phyloP scores from a whole-genome alignment of 2,113 vertebrate genomes.

The Oncorhynchus clarkii region DNA sequence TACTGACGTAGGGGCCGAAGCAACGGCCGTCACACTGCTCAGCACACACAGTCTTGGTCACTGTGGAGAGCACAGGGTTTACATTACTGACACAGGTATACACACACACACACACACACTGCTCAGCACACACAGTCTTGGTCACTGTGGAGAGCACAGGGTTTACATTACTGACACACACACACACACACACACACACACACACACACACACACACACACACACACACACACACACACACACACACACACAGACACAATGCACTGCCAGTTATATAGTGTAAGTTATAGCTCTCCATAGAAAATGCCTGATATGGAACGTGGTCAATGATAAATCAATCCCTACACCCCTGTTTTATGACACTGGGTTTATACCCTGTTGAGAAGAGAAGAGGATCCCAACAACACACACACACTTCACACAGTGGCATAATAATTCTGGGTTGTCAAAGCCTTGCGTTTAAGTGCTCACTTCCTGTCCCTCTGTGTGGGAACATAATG shows the following conservation, averaged over 20 bases:
- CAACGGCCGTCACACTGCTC: conserved; percentile 96
- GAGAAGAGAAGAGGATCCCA: not conserved
- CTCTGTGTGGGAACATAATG: conserved; percentile 47
- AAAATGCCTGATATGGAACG: not conserved
- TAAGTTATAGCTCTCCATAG: not conserved
- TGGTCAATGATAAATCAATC: not conserved
- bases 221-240: conserved; percentile 22
- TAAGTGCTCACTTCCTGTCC: conserved; percentile 23
- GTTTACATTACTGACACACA: not conserved
- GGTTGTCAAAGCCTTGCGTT: conserved; percentile 8
- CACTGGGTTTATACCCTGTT: conserved; percentile 30
- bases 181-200: conserved; percentile 15
- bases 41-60: conserved; percentile 94
- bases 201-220: not conserved
- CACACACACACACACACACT: no score
- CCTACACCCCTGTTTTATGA: not conserved
- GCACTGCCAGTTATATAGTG: not conserved
- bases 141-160: no score
- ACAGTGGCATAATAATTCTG: conserved; percentile 37
- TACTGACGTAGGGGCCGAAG: conserved; percentile 92
- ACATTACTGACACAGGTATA: not conserved
- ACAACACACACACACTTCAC: conserved; percentile 19
- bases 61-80: conserved; percentile 57
- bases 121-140: no score
- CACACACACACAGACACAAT: not conserved